Percentiles rank a stretch among this genome's conserved stretches.
These are phyloP conservation scores for Rhadinocentrus ornatus DNA, from an alignment of 2,797 vertebrate species.

Conservation along the genomic window DNA sequence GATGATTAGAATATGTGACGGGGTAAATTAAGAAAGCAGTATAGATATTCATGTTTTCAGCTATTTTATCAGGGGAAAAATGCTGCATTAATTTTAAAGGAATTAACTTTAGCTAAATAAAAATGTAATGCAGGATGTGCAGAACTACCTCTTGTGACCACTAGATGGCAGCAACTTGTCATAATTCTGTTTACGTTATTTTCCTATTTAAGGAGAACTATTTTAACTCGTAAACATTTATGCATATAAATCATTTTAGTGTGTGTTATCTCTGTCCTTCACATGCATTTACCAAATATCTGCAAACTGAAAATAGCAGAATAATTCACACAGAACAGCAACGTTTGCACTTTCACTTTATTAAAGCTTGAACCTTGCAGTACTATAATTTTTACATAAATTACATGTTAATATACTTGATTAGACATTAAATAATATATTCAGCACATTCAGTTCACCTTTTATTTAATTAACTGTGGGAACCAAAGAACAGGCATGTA, in stretches of 20 bases:
- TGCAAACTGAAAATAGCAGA: too few species aligned
- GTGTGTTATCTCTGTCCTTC: background rate
- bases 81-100: too few species aligned
- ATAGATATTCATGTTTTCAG: too few species aligned
- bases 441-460: background rate
- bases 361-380: constrained; percentile 18
- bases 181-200: constrained; percentile 17
- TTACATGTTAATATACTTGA: background rate
- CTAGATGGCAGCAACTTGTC: constrained; percentile 35
- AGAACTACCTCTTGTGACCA: constrained; percentile 14
- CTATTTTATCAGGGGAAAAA: too few species aligned
- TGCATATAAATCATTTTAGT: background rate
- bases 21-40: too few species aligned
- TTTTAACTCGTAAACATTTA: constrained; percentile 45
- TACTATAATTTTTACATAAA: constrained; percentile 3
- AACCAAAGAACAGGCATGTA: background rate
- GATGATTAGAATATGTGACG: background rate
- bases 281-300: too few species aligned
- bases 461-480: background rate
- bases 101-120: too few species aligned
- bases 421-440: background rate
- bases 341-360: constrained; percentile 29
- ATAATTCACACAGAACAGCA: background rate
- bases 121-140: background rate
- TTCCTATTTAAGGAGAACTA: constrained; percentile 30